phyloP scores from a whole-genome alignment of 53 echinoderm and acorn worm species.

The Arbacia lixula region DNA sequence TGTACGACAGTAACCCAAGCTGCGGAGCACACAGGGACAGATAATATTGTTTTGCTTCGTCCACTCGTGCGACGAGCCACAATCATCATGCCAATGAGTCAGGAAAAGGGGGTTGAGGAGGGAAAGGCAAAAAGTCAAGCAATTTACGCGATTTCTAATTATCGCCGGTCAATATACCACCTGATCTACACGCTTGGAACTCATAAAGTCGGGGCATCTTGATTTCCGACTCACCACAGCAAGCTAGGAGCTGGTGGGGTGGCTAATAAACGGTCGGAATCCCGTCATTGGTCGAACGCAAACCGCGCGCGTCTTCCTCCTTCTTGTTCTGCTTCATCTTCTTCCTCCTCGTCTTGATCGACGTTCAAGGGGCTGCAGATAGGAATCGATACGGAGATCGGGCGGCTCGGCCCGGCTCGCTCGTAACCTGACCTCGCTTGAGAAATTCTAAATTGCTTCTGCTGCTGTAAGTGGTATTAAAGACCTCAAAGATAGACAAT shows the following conservation, averaged over 20 bases:
- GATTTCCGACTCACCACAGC: conserved; percentile 31
- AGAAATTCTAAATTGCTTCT: conserved; percentile 61
- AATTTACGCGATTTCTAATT: conserved; percentile 63
- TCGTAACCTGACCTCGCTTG: conserved; percentile 50
- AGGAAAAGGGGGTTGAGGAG: neutral
- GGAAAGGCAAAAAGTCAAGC: conserved; percentile 39
- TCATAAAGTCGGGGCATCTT: conserved; percentile 59
- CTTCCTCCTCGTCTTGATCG: conserved; percentile 24
- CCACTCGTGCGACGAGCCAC: neutral
- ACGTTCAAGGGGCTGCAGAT: conserved; percentile 56
- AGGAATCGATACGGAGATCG: conserved; percentile 58
- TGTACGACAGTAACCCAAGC: conserved; percentile 76
- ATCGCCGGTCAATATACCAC: conserved; percentile 59
- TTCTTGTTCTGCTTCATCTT: no score
- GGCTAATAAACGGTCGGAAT: conserved; percentile 29
- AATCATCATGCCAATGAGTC: neutral
- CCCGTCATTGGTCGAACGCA: neutral
- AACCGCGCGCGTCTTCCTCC: neutral
- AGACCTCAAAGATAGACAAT: conserved; percentile 53
- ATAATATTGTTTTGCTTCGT: conserved; percentile 80
- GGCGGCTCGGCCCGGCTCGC: conserved; percentile 18
- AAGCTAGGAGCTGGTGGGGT: conserved; percentile 7
- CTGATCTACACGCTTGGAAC: conserved; percentile 42
- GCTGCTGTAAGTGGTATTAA: conserved; percentile 57
- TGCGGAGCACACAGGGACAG: conserved; percentile 77